Evolutionary conservation across 2,113 vertebrate species (phyloP), one percentile per base, ranked within the genome.

Genomic region (Nothoprocta pentlandii): DNA sequence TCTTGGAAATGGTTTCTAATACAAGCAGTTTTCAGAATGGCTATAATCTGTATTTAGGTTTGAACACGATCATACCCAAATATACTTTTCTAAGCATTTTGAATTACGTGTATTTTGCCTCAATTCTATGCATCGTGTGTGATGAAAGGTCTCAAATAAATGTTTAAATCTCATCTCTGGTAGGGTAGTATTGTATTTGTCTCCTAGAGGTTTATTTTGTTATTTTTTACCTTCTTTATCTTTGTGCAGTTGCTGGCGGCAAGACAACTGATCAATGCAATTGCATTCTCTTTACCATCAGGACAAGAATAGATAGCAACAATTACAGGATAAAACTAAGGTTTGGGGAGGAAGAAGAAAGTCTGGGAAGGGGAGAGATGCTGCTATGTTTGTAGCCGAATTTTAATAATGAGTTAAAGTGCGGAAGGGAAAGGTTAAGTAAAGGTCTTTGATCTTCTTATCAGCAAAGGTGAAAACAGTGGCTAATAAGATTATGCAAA

Each of bases 401-500:
- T 91, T 96, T 94, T 86, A 89, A 84, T 90, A 91, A 90, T 49
- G 51, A 88, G 39, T 80, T 93, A 90, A 96, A 87, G 51, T 47
- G 34, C 74, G 42, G 81, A 90, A 96, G 49, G 66, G 66, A 95
- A 95, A 95, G 90, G 51, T 93, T 93, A 93, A 93, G 58, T 42
- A 96, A 92, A 96, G 91, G 69, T 90, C 80, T 93, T 84, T 58
- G 62, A 62, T 94, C 63, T 89, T 51, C 42, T 91, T 92, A 90
- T 20, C 61, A 82, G 47, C 54, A 47, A 93, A 94, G 88, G 80
- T 93, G 79, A 89, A 96, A 89, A 95, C 86, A 82, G 66, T 82
- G 79, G 54, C 44, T 97, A 95, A 96, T 92, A 93, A 96, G 70
- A 84, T 94, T 96, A 93, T 92, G 89, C 84, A 96, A 95, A 93